Conservation (phyloP, 2,888 invertebrate species). For the Cheilosia urbana region DNA sequence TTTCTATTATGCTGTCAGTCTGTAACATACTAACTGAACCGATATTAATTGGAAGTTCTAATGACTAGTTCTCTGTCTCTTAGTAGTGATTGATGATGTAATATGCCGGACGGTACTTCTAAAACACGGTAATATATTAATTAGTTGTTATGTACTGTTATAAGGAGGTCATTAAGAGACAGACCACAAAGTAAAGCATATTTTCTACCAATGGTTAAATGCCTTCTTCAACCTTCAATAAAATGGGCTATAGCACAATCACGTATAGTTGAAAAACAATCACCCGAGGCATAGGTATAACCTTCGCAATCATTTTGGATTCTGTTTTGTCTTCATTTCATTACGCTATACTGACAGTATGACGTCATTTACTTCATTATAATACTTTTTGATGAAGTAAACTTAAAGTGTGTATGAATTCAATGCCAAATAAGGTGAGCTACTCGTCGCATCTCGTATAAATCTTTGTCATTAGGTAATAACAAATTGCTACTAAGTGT, state of each 20-base stretch:
- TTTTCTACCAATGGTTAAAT: constrained; percentile 26
- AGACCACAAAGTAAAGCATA: background rate
- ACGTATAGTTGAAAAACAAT: constrained; percentile 32
- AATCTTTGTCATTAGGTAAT: background rate
- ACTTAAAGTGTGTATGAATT: constrained; percentile 22
- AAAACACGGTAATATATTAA: too few relatives aligned
- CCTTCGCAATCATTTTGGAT: constrained; percentile 31
- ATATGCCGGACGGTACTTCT: background rate
- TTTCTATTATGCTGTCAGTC: background rate
- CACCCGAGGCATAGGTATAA: constrained; percentile 26
- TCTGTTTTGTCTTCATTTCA: constrained; percentile 10
- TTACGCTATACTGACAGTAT: constrained; percentile 4
- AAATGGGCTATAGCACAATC: constrained; percentile 33
- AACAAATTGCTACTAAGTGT: constrained; percentile 39
- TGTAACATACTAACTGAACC: background rate
- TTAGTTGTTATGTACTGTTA: background rate
- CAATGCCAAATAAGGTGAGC: constrained; percentile 53
- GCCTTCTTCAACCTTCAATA: constrained; percentile 13
- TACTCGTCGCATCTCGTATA: background rate
- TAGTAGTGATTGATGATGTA: constrained; percentile 26
- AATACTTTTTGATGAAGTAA: constrained; percentile 36
- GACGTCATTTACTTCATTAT: constrained; percentile 39
- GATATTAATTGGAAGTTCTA: constrained; percentile 12
- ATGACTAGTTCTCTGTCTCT: constrained; percentile 17
- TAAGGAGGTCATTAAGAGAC: background rate